Percentiles rank a stretch among this genome's conserved stretches.
These are phyloP conservation scores for Tamandua tetradactyla DNA, from an alignment of 2,797 vertebrate species.

Conservation along the genomic window DNA sequence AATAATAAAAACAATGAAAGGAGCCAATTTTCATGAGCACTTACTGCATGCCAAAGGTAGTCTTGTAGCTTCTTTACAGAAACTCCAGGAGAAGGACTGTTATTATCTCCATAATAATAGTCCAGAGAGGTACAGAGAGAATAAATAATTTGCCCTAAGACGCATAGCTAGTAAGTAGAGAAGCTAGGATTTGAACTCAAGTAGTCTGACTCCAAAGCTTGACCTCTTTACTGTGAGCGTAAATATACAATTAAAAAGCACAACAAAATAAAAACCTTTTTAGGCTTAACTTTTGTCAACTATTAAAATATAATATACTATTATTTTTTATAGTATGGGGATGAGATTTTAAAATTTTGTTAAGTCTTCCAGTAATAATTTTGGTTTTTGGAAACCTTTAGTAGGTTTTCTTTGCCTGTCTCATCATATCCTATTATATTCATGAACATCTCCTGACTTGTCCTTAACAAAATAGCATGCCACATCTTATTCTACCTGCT, in stretches of 20 bases:
- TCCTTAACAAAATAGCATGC: not conserved
- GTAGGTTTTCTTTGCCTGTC: conserved; percentile 20
- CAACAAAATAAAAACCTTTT: not conserved
- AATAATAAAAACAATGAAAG: not conserved
- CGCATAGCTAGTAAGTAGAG: not conserved
- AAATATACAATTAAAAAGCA: not conserved
- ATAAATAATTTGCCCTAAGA: not conserved
- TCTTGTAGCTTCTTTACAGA: not conserved
- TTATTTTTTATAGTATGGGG: conserved; percentile 27
- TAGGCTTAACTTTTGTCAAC: conserved; percentile 28
- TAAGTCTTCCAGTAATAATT: not conserved
- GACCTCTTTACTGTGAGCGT: conserved; percentile 18
- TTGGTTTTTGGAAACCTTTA: not conserved
- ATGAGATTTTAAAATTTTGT: not conserved
- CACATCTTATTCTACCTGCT: not conserved
- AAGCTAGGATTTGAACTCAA: not conserved
- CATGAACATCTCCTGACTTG: conserved; percentile 9
- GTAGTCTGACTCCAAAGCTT: conserved; percentile 13
- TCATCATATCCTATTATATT: not conserved
- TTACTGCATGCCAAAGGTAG: not conserved
- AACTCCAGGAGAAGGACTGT: not conserved
- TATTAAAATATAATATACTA: not conserved
- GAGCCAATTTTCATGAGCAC: not conserved
- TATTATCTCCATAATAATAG: not conserved
- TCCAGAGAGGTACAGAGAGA: not conserved